phyloP scores from a whole-genome alignment of 23 tunicate species.

The Botrylloides violaceus region DNA sequence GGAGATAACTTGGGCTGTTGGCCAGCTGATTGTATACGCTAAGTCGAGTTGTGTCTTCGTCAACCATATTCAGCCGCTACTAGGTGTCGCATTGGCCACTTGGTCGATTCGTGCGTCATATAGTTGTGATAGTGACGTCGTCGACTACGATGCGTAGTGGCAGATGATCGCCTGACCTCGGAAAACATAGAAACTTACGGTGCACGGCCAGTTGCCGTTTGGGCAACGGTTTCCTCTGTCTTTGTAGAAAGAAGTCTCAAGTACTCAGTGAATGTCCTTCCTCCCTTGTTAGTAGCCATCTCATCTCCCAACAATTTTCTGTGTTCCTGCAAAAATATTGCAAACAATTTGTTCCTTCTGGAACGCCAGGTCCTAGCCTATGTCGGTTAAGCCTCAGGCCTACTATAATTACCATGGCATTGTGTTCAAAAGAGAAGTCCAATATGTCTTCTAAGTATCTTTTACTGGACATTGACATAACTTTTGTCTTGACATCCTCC shows the following conservation, averaged over 20 bases:
- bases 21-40: no score
- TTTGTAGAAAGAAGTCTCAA: slow-evolving; percentile 27
- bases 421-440: slow-evolving; percentile 23
- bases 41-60: no score
- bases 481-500: slow-evolving; percentile 9
- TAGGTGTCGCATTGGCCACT: no score
- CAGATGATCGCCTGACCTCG: not conserved
- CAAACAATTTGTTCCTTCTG: no score
- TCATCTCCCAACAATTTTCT: slow-evolving; percentile 49
- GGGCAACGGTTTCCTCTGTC: slow-evolving; percentile 31
- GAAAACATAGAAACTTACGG: not conserved
- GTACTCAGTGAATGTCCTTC: slow-evolving; percentile 23
- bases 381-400: no score
- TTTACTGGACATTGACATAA: not conserved
- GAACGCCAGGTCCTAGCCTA: no score
- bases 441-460: slow-evolving; percentile 6
- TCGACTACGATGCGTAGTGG: not conserved
- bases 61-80: no score
- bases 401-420: not conserved
- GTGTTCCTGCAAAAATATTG: slow-evolving; percentile 40
- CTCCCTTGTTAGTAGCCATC: slow-evolving; percentile 30
- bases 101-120: no score
- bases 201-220: slow-evolving; percentile 23
- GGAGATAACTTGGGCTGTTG: no score
- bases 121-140: not conserved